Evolutionary conservation across 2,888 invertebrate genomes (phyloP).

Genomic region (Xiphydria camelus): DNA sequence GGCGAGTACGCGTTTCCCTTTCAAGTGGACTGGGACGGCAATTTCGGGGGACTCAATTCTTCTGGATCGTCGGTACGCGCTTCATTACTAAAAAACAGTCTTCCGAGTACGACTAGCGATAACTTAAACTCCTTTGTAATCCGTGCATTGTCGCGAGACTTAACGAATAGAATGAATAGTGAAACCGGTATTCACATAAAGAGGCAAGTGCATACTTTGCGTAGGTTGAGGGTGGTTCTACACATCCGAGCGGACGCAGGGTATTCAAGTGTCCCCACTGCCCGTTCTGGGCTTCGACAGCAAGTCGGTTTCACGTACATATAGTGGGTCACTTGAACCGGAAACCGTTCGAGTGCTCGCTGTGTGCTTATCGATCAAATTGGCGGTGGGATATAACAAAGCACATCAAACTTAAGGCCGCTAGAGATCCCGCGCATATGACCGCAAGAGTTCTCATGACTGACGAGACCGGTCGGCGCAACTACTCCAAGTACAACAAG

Average conservation of each 20-base stretch:
- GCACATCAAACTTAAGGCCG: slow-evolving; percentile 89
- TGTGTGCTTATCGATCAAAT: slow-evolving; percentile 91
- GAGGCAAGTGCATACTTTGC: slow-evolving; percentile 36
- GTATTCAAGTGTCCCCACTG: slow-evolving; percentile 93
- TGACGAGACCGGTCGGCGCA: slow-evolving; percentile 86
- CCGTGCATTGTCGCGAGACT: no score
- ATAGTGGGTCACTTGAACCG: slow-evolving; percentile 91
- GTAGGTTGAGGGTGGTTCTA: slow-evolving; percentile 47
- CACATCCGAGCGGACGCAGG: slow-evolving; percentile 57
- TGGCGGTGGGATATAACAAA: slow-evolving; percentile 98
- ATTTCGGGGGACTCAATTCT: slow-evolving; percentile 44
- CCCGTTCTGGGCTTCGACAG: slow-evolving; percentile 90
- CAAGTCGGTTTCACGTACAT: slow-evolving; percentile 91
- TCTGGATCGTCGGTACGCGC: slow-evolving; percentile 49
- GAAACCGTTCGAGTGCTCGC: slow-evolving; percentile 93
- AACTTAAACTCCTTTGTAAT: no score
- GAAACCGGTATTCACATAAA: slow-evolving; percentile 29
- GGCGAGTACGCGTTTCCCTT: slow-evolving; percentile 49
- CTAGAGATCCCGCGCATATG: slow-evolving; percentile 80
- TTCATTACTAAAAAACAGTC: neutral
- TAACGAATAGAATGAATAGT: no score
- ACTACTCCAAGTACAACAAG: slow-evolving; percentile 91
- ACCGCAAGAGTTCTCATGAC: slow-evolving; percentile 85
- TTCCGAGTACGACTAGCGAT: no score
- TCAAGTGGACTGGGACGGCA: slow-evolving; percentile 50